Conservation (phyloP, 2,113 vertebrate species). For the Agelaius phoeniceus region DNA sequence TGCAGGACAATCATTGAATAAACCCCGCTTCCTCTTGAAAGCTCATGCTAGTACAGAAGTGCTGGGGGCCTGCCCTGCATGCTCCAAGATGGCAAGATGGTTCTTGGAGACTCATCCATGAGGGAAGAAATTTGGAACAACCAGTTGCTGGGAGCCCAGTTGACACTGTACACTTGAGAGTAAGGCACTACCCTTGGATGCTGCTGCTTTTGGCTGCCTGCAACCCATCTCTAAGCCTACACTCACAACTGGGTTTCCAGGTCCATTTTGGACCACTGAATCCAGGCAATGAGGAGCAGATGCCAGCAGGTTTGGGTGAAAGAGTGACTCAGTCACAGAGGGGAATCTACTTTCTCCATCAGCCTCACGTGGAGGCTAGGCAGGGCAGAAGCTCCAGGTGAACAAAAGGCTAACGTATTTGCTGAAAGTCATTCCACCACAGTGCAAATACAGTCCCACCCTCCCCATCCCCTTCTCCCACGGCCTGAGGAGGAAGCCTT, state of each 20-base stretch:
- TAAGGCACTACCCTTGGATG: not conserved
- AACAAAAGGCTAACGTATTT: not conserved
- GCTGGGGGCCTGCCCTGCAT: not conserved
- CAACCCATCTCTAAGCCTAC: not conserved
- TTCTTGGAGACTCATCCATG: not conserved
- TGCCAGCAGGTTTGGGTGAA: not conserved
- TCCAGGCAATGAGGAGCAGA: not conserved
- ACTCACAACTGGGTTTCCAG: not conserved
- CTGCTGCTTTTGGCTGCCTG: not conserved
- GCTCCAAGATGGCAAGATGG: not conserved
- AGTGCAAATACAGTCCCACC: not conserved
- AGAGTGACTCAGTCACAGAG: not conserved
- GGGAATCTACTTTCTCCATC: not conserved
- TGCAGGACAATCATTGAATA: not conserved
- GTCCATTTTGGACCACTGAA: slow-evolving; percentile 16
- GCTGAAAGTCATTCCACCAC: not conserved
- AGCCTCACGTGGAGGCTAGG: fast-evolving
- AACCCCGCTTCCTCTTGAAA: not conserved
- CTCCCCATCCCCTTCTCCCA: slow-evolving; percentile 46
- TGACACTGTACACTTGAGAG: not conserved
- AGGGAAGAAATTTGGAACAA: not conserved
- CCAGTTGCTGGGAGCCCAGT: not conserved
- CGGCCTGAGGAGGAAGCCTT: slow-evolving; percentile 60
- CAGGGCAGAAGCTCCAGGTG: not conserved
- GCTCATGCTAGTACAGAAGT: not conserved